phyloP scores from a whole-genome alignment of 2,888 invertebrate genomes.

The Agrochola lychnidis region DNA sequence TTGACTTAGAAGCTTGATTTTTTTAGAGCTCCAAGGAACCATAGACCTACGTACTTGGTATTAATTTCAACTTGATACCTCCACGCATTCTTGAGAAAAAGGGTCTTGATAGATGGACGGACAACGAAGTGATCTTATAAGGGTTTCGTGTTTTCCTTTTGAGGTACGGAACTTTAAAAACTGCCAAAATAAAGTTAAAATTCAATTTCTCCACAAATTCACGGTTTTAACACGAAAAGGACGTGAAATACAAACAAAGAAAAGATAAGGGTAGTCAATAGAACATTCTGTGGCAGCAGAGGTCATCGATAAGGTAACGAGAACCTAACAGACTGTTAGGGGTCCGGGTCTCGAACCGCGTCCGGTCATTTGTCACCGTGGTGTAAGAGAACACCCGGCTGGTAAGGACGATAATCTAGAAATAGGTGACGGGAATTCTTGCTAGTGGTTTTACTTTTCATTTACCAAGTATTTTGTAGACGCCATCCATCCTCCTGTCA shows the following conservation, averaged over 20 bases:
- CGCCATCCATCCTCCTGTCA: no score
- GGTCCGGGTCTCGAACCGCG: conserved; percentile 39
- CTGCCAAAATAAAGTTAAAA: background rate
- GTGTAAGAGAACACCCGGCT: conserved; percentile 1
- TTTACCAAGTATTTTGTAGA: background rate
- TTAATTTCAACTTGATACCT: no score
- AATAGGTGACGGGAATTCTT: background rate
- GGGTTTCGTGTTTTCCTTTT: no score
- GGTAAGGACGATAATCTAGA: conserved; percentile 13
- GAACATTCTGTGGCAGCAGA: conserved; percentile 31
- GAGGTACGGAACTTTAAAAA: no score
- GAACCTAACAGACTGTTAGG: conserved; percentile 38
- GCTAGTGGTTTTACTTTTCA: background rate
- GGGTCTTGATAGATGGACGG: no score
- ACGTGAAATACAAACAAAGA: conserved; percentile 11
- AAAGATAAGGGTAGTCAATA: conserved; percentile 35
- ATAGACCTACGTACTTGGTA: no score
- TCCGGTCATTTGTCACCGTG: conserved; percentile 53
- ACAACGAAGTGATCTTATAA: no score
- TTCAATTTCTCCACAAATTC: conserved; percentile 1
- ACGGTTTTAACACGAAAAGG: conserved; percentile 1
- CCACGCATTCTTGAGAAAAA: no score
- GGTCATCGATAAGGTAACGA: conserved; percentile 52
- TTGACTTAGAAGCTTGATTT: no score
- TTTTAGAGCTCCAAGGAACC: no score